phyloP scores from a whole-genome alignment of 2,113 vertebrate genomes.

The Ibidorhyncha struthersii region DNA sequence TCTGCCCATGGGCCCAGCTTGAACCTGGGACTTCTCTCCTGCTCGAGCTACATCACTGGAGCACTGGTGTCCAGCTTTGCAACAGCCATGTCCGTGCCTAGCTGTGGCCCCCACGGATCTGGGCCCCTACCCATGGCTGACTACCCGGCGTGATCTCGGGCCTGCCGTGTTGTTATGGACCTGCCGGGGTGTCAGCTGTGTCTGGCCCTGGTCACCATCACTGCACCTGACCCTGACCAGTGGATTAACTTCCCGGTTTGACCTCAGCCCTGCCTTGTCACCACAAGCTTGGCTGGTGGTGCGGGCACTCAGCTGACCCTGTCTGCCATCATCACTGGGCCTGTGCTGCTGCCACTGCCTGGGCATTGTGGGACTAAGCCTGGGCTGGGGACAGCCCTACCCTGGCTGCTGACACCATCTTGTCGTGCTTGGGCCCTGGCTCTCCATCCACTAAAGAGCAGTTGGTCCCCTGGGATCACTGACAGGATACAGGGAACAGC shows the following conservation, averaged over 20 bases:
- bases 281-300: background rate
- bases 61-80: background rate
- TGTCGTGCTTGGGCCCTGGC: background rate
- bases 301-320: background rate
- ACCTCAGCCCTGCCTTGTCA: background rate
- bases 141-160: background rate
- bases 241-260: background rate
- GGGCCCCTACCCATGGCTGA: background rate
- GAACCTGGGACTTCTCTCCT: background rate
- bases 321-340: background rate
- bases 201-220: background rate
- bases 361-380: background rate
- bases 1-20: background rate
- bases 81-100: background rate
- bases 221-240: background rate
- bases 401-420: background rate
- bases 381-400: background rate
- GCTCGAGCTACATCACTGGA: background rate
- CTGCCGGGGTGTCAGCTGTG: rapidly evolving
- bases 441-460: background rate
- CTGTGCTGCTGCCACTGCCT: background rate
- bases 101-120: background rate
- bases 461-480: too few relatives aligned
- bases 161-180: background rate
- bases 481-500: background rate